Base-by-base conservation (phyloP, 2,888 invertebrate species). In the Napeogenes inachia region DNA sequence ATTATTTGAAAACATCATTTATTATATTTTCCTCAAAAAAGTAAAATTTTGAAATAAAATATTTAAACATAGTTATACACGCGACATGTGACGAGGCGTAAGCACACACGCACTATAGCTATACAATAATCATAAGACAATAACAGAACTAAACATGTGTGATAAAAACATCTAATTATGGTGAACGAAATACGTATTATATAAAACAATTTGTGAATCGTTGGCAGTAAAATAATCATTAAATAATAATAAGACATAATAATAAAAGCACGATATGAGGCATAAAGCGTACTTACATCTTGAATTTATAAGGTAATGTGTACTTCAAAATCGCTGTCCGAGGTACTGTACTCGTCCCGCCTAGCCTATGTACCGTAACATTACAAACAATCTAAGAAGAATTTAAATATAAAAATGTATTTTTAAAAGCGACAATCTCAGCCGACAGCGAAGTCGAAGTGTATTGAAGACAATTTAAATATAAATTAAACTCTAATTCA, bases 21-120 rank as follows among this genome's bases (percentile, higher is more conserved):
- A 89, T 90, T 89, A 89, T 89, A 89, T 70, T 69, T 85, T 88
- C 89, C 79, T 89, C 88, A 87, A 89, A 89, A 89, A 90, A 87
- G 85, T 87, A 88, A 89, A 88, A 86, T 88, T 89, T 87, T 79
- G 84, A 89, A 90, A 88, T 87, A 88, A 89, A 87, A 88, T 88
- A 88, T 84, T 82, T 87, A 85, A 89, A 86, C 85, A 81, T 84
- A 89, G 80, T 84, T 66, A 84, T 84, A 83, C 83, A 86, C 85
- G 87, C 87, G 84, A 75, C 73, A 78, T 79, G 85, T 80, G 83
- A 78, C 75, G 73, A 69, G 66, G 64, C 65, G 65, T 57, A 63
- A 64, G 71, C 72, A 70, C 65, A 69, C 78, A 74, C 79, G 70
- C 76, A 70, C 72, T 42, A 72, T 72, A 69, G 65, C 80, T 80